These are phyloP conservation scores for Alcis repandata DNA, from an alignment of 2,888 invertebrate species.

Conservation along the genomic window DNA sequence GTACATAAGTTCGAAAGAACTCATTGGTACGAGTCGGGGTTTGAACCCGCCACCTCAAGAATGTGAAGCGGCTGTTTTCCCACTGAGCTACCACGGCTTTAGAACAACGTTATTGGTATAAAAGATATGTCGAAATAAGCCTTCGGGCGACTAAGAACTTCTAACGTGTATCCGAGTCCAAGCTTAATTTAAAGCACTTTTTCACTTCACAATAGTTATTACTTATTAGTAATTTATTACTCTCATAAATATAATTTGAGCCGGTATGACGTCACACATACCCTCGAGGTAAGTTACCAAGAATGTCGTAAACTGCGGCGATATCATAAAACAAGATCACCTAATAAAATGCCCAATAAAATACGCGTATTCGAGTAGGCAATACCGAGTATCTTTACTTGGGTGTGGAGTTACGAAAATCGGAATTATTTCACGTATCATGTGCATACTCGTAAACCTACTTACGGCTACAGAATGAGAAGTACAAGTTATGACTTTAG, in stretches of 20 bases:
- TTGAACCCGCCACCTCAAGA: too few species aligned
- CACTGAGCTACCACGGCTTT: too few species aligned
- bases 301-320: conserved; percentile 13
- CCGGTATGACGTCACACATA: conserved; percentile 1
- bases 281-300: conserved; percentile 1
- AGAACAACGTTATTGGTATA: too few species aligned
- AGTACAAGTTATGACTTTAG: background rate
- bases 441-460: background rate
- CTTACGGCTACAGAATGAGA: too few species aligned
- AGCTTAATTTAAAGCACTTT: too few species aligned
- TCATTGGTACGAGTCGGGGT: too few species aligned
- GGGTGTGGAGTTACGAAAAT: conserved; percentile 7
- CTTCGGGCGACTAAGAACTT: too few species aligned
- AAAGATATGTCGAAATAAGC: too few species aligned
- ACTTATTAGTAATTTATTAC: background rate
- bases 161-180: too few species aligned
- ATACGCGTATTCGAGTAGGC: conserved; percentile 13
- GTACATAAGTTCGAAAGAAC: too few species aligned
- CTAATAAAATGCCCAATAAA: conserved; percentile 24
- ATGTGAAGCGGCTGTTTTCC: too few species aligned
- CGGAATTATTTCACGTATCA: background rate
- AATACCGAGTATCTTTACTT: conserved; percentile 2
- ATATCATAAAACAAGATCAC: conserved; percentile 24
- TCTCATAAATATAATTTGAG: background rate
- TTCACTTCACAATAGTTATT: background rate